A percentile compares a stretch with the other conserved stretches of the same genome.
phyloP scores from a whole-genome alignment of 2,113 vertebrate genomes.

The Corythoichthys intestinalis region DNA sequence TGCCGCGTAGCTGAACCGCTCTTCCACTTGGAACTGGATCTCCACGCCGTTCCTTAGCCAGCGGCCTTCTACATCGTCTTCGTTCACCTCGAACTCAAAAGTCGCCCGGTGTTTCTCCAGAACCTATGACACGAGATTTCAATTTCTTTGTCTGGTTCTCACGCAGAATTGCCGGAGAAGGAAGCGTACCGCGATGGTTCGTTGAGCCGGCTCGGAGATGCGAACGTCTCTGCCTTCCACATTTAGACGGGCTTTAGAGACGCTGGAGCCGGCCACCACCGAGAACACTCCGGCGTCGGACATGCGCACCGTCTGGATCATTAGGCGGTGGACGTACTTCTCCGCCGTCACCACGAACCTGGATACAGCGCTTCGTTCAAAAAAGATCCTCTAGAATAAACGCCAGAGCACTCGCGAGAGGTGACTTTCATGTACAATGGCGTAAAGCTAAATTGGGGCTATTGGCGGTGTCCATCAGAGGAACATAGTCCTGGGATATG shows the following conservation, averaged over 20 bases:
- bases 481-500: too few relatives aligned
- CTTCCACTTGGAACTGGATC: constrained; percentile 84
- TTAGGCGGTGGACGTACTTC: constrained; percentile 87
- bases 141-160: not conserved
- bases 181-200: constrained; percentile 78
- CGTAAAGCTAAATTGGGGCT: too few relatives aligned
- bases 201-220: constrained; percentile 78
- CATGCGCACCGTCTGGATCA: constrained; percentile 86
- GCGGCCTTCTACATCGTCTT: constrained; percentile 90
- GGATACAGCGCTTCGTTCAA: not conserved
- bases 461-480: too few relatives aligned
- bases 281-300: constrained; percentile 90
- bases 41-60: constrained; percentile 93
- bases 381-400: too few relatives aligned
- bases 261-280: constrained; percentile 89
- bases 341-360: constrained; percentile 85
- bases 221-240: constrained; percentile 93
- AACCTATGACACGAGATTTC: constrained; percentile 68
- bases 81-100: constrained; percentile 94
- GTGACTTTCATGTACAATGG: too few relatives aligned
- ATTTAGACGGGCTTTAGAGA: constrained; percentile 83
- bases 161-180: too few relatives aligned
- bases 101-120: constrained; percentile 89
- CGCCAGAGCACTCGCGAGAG: too few relatives aligned
- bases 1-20: constrained; percentile 82